Base-by-base conservation (phyloP, 2,888 invertebrate genomes). In the Ptychoptera contaminata region DNA sequence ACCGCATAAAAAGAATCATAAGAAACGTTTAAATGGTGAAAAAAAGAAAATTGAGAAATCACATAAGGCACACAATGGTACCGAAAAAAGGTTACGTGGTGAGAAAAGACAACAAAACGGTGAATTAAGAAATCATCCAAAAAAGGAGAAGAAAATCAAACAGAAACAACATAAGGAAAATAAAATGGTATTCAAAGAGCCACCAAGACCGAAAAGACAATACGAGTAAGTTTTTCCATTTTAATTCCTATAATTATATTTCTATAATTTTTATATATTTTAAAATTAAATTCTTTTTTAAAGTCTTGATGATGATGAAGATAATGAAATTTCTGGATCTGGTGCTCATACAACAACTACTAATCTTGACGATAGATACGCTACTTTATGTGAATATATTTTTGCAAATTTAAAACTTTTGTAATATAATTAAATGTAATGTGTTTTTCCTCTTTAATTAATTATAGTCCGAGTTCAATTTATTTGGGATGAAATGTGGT, bases 251-350 rank as follows among this genome's bases (percentile, higher is more conserved):
- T 30, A 11, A n/a, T 32, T 11, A 32, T 32, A n/a, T n/a, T n/a
- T n/a, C n/a, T n/a, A n/a, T 11, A 32, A 32, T 32, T 11, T 32
- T 11, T 11, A 32, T 7, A 11, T 32, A 32, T 4, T 32, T 32
- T 8, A 8, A 8, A 9, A 30, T 8, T 9, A 30, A 30, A 30
- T 30, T 30, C 9, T 9, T 30, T 30, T 8, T 30, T 30, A 6
- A 6, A 8, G 6, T 30, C 6, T 6, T 30, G 30, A 61, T 46
- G 51, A 54, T 5, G 54, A 54, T 35, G 62, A 60, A 29, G 58
- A 59, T 40, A 9, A 23, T n/a, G 35, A 32, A 32, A 11, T 32
- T 3, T 32, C 32, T 32, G 32, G 32, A 7, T 32, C 32, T n/a
- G 32, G 32, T 32, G 32, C 23, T 23, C 23, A 23, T 23, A 3